These are phyloP conservation scores for Tryphoninae sp. DNA, from an alignment of 2,888 invertebrate species.

Conservation along the genomic window DNA sequence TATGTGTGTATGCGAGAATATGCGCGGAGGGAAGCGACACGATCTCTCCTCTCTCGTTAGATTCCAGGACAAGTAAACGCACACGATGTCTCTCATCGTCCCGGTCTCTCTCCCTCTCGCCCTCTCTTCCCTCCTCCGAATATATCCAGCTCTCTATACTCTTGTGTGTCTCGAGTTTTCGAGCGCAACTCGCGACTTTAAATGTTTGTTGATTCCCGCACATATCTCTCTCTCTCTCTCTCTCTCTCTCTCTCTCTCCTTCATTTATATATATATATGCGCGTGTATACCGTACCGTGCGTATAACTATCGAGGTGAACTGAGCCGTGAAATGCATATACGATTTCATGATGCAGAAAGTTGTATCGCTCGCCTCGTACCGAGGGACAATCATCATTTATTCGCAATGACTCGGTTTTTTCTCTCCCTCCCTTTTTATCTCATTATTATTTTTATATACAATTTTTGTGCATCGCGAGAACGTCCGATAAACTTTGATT, in stretches of 20 bases:
- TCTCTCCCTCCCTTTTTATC: background rate
- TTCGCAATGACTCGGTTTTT: slow-evolving; percentile 39
- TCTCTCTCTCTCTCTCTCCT: background rate
- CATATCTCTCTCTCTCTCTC: background rate
- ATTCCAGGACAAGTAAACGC: slow-evolving; percentile 51
- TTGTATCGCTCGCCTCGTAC: slow-evolving; percentile 45
- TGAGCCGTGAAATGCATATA: slow-evolving; percentile 63
- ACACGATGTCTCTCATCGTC: slow-evolving; percentile 28
- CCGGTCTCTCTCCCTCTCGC: slow-evolving; percentile 1
- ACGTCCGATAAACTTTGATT: slow-evolving; percentile 7
- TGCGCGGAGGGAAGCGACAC: slow-evolving; percentile 18
- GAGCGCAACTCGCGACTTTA: slow-evolving; percentile 51
- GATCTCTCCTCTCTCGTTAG: slow-evolving; percentile 51
- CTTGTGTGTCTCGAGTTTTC: slow-evolving; percentile 18
- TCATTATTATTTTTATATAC: slow-evolving; percentile 2
- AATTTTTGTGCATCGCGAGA: slow-evolving; percentile 1
- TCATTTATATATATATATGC: background rate
- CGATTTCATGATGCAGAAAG: slow-evolving; percentile 61
- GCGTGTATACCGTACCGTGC: slow-evolving; percentile 32
- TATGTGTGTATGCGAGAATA: background rate
- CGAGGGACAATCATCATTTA: slow-evolving; percentile 54
- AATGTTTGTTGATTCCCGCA: slow-evolving; percentile 51
- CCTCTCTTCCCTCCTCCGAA: background rate
- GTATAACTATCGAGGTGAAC: slow-evolving; percentile 60
- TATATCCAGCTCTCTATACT: background rate